Conservation (phyloP, 2,113 vertebrate species). For the Marmota flaviventris region DNA sequence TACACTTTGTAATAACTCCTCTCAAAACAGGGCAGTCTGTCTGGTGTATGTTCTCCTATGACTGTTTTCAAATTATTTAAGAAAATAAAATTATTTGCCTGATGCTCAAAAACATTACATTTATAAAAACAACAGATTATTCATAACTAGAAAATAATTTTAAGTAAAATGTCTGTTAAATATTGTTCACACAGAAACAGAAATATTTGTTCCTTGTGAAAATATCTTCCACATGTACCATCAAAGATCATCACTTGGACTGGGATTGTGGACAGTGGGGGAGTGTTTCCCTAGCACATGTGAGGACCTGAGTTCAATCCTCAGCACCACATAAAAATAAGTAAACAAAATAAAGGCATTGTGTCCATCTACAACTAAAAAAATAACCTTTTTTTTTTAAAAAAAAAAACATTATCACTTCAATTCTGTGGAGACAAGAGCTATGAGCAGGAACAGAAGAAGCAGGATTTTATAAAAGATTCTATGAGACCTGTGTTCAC, state of each 20-base stretch:
- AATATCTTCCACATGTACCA: neutral
- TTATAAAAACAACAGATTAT: neutral
- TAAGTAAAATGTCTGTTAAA: neutral
- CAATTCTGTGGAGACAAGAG: neutral
- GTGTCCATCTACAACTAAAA: no score
- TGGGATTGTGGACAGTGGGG: no score
- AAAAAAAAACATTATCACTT: neutral
- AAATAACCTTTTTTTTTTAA: no score
- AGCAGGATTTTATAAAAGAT: neutral
- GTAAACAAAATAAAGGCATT: no score
- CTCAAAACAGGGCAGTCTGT: neutral
- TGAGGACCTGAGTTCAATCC: no score
- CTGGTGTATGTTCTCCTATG: neutral
- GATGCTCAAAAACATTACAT: neutral
- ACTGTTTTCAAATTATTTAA: neutral
- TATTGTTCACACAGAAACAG: neutral
- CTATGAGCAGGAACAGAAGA: neutral
- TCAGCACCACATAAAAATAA: no score
- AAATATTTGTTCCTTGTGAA: neutral
- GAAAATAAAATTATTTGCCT: conserved; percentile 41
- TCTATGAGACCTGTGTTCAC: neutral
- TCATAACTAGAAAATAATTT: neutral
- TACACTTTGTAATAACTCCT: neutral
- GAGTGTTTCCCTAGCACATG: no score
- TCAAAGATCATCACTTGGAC: neutral